Evolutionary conservation across 1,140 invertebrate genomes (phyloP), one percentile per base, ranked within the genome.

Genomic region (Bombus superbus): DNA sequence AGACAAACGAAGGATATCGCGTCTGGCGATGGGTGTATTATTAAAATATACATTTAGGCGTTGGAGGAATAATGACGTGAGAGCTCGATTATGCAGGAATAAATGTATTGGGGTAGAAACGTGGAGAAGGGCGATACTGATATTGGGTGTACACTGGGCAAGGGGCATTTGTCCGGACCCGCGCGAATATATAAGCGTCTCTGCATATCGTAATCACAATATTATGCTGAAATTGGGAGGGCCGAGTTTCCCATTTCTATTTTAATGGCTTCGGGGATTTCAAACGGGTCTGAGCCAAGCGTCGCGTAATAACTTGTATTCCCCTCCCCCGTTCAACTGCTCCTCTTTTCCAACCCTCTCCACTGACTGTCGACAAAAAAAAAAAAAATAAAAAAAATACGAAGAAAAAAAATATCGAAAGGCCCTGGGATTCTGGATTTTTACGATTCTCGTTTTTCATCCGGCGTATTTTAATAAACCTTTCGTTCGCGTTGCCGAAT

Each of bases 221-320:
- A 95, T 94, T 94, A 94, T 94, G 92, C 93, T 92, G 92, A 92
- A 94, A 94, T 95, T 94, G 94, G 93, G 93, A 93, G 93, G 92
- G 92, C 91, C 91, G 93, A 89, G 89, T 94, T 94, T 94, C 89
- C 92, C 94, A 93, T 94, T 93, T 94, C 94, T 94, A 93, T 94
- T 94, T 94, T 94, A 94, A 94, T 94, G 91, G 92, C 93, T 93
- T 93, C 89, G 88, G 93, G 94, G 92, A 94, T 93, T 94, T 94
- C 91, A 88, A 90, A 90, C 90, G 93, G 76, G 91, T 87, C 85
- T 85, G 85, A 85, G 89, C 89, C 90, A 89, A 91, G 89, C 87
- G 83, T 90, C 87, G 89, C 87, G 89, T 89, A 89, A 90, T 91
- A 91, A 91, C 90, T 86, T 90, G 89, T 90, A 90, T 83, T 73